Conservation (phyloP, 2,113 vertebrate species). For the Semnopithecus entellus region DNA sequence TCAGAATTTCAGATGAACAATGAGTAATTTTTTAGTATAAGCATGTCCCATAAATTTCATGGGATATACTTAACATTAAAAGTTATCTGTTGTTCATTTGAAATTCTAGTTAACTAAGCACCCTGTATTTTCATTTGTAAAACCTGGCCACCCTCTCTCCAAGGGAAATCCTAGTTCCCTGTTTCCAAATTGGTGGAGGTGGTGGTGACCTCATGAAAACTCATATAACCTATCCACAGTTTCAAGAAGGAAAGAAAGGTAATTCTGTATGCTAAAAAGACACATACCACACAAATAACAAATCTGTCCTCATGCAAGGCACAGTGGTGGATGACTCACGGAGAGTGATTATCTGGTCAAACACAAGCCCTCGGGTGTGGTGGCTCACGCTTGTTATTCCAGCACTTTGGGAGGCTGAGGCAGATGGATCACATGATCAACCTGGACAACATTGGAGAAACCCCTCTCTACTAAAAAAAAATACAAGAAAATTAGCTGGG, state of each 20-base stretch:
- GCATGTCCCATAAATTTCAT: not conserved
- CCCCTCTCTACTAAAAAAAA: not conserved
- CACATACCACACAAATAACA: not conserved
- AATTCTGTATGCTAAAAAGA: not conserved
- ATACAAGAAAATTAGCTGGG: not conserved
- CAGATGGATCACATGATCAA: not conserved
- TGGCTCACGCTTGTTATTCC: too few relatives aligned
- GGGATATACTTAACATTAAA: not conserved
- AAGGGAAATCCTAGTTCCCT: not conserved
- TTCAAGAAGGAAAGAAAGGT: not conserved
- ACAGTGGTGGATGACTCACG: accelerated
- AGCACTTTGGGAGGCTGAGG: not conserved
- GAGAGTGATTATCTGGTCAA: too few relatives aligned
- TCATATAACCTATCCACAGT: not conserved
- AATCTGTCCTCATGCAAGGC: not conserved
- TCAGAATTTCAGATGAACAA: not conserved
- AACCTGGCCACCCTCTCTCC: not conserved
- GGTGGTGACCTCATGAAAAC: not conserved
- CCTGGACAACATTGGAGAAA: not conserved
- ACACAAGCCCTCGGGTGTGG: not conserved
- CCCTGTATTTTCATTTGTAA: not conserved
- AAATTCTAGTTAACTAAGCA: not conserved
- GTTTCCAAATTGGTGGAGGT: not conserved
- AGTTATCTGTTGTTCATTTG: not conserved
- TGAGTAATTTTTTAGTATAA: not conserved